phyloP scores from a whole-genome alignment of 2,797 vertebrate species.

The Cryptoblepharus egeriae region DNA sequence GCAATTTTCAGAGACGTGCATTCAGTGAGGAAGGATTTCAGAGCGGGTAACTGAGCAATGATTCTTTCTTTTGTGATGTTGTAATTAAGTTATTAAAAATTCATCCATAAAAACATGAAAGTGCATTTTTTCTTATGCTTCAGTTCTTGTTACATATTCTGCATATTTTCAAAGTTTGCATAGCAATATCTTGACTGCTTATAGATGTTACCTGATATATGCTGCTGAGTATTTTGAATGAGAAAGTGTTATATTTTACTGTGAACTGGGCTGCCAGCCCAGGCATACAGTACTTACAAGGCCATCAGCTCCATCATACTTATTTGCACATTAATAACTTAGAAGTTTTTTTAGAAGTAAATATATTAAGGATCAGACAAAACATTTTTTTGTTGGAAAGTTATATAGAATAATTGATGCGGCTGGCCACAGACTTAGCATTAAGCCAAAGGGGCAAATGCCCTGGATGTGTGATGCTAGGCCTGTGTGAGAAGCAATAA shows the following conservation, averaged over 20 bases:
- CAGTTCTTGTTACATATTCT: constrained; percentile 49
- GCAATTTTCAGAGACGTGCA: constrained; percentile 57
- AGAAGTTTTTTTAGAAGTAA: not conserved
- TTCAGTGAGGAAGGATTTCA: constrained; percentile 46
- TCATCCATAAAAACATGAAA: constrained; percentile 58
- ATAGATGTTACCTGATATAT: constrained; percentile 12
- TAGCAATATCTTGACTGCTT: not conserved
- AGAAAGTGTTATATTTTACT: constrained; percentile 22
- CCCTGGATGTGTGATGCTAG: no score
- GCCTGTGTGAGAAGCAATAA: no score
- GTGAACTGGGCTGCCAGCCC: not conserved
- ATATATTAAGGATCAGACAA: constrained; percentile 17
- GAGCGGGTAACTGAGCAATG: constrained; percentile 50
- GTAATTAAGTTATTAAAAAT: constrained; percentile 68
- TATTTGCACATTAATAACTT: not conserved
- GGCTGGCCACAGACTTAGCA: not conserved
- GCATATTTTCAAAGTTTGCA: constrained; percentile 36
- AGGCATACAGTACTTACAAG: not conserved
- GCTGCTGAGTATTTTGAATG: constrained; percentile 29
- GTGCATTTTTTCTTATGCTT: constrained; percentile 19
- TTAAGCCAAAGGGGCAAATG: no score
- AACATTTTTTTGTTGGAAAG: not conserved
- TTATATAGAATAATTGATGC: constrained; percentile 7
- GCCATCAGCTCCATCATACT: constrained; percentile 9
- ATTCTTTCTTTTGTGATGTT: constrained; percentile 55